phyloP scores from a whole-genome alignment of 2,797 vertebrate species.

The Acanthornis magna region DNA sequence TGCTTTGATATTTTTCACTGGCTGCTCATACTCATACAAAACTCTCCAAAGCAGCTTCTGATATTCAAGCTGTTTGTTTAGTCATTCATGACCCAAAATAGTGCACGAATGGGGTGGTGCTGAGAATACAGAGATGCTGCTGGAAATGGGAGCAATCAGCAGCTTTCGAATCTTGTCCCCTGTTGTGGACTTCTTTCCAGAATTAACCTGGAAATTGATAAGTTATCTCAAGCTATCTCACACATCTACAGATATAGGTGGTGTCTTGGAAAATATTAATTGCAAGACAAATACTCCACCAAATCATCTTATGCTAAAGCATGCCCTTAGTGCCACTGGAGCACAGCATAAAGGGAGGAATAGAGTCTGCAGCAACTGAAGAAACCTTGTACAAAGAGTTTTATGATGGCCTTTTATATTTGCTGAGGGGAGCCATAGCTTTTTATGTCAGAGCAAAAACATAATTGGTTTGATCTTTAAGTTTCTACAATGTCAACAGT shows the following conservation, averaged over 20 bases:
- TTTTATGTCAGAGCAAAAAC: background rate
- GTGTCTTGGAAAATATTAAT: background rate
- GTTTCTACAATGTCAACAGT: background rate
- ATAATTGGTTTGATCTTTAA: background rate
- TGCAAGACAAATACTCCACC: background rate
- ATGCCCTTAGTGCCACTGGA: background rate
- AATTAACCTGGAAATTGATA: background rate
- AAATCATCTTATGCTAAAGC: background rate
- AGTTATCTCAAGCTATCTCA: background rate
- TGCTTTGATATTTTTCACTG: background rate
- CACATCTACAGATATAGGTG: background rate
- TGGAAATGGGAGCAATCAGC: background rate
- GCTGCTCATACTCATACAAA: background rate
- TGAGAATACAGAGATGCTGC: background rate
- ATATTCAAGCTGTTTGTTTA: background rate
- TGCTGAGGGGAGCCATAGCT: background rate
- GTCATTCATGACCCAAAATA: background rate
- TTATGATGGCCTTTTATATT: background rate
- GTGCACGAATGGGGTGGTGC: rapidly evolving
- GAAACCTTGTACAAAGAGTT: background rate
- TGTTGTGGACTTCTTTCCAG: background rate
- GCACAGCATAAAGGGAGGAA: background rate
- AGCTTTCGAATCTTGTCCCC: background rate
- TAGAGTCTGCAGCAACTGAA: background rate
- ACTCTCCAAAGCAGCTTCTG: background rate